phyloP scores from a whole-genome alignment of 2,797 vertebrate genomes.

The Chaetophractus vellerosus region DNA sequence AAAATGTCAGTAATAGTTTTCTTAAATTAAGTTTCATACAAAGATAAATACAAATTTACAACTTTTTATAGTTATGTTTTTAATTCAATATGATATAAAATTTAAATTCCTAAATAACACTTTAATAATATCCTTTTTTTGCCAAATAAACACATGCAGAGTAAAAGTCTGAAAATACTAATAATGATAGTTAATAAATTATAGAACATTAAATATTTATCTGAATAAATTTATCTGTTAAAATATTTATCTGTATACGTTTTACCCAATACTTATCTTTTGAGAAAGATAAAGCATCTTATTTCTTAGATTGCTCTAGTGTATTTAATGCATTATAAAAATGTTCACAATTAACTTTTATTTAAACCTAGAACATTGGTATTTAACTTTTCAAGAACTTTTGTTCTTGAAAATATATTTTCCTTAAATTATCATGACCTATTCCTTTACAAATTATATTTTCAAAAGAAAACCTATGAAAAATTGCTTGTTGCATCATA shows the following conservation, averaged over 20 bases:
- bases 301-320: slow-evolving; percentile 15
- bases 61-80: neutral
- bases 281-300: neutral
- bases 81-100: slow-evolving; percentile 43
- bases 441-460: neutral
- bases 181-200: neutral
- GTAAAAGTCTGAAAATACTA: neutral
- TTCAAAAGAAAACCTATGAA: slow-evolving; percentile 40
- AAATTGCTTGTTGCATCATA: neutral
- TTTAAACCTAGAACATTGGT: slow-evolving; percentile 26
- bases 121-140: neutral
- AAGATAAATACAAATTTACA: neutral
- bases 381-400: slow-evolving; percentile 25
- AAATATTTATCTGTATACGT: neutral
- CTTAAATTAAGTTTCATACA: neutral
- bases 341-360: slow-evolving; percentile 1
- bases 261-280: neutral
- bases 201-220: slow-evolving; percentile 21
- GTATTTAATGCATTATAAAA: neutral
- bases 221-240: neutral
- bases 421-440: slow-evolving; percentile 19
- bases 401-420: neutral
- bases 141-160: neutral
- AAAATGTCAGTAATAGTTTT: slow-evolving; percentile 19
- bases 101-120: slow-evolving; percentile 29